Conservation (phyloP, 2,113 vertebrate genomes). For the Neogobius melanostomus region DNA sequence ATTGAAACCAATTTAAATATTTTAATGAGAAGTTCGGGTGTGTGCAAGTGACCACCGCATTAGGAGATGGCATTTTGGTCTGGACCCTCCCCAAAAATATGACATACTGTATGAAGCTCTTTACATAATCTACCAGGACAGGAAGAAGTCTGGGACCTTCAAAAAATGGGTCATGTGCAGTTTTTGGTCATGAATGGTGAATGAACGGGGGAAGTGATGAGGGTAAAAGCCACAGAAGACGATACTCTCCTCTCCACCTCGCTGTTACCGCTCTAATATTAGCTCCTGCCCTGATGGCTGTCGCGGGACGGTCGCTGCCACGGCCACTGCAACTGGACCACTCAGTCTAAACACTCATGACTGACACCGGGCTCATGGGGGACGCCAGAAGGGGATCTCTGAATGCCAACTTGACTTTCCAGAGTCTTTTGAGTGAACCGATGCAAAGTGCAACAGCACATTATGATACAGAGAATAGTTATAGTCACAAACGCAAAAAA, state of each 20-base stretch:
- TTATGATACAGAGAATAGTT: too few species aligned
- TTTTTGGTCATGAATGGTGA: constrained; percentile 12
- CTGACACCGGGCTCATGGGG: too few species aligned
- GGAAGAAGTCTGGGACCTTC: background rate
- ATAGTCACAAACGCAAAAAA: too few species aligned
- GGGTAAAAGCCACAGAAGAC: constrained; percentile 9
- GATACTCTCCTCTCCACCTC: constrained; percentile 35
- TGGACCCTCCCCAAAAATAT: background rate
- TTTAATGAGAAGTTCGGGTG: background rate
- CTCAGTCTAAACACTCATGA: background rate
- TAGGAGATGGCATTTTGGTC: background rate
- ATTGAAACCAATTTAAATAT: too few species aligned
- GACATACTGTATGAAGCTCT: background rate
- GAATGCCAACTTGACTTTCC: too few species aligned
- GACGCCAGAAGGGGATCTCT: background rate
- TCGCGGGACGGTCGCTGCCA: background rate
- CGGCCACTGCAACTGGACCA: background rate
- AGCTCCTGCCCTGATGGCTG: constrained; percentile 41
- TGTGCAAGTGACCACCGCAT: background rate
- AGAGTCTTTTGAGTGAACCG: too few species aligned
- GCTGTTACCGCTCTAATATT: constrained; percentile 48
- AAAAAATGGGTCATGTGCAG: constrained; percentile 20
- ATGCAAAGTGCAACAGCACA: too few species aligned
- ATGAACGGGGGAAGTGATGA: constrained; percentile 1
- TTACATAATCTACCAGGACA: background rate